Evolutionary conservation across 2,113 vertebrate species (phyloP).

Genomic region (Asarcornis scutulata): DNA sequence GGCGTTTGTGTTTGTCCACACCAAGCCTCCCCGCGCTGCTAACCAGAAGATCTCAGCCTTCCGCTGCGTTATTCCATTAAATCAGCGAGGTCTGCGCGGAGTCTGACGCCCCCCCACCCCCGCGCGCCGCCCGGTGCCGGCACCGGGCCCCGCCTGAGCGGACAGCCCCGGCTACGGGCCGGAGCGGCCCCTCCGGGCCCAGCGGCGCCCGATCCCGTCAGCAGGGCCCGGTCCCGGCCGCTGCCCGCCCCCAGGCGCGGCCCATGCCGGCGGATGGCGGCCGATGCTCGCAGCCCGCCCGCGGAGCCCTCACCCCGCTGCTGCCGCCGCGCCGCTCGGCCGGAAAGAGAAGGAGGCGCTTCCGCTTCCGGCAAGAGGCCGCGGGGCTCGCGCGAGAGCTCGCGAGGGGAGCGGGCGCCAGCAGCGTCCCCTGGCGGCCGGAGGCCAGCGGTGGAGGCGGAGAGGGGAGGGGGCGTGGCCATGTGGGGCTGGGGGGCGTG

Average conservation of each 20-base stretch:
- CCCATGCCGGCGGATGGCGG: not conserved
- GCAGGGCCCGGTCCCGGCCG: not conserved
- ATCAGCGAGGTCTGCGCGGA: too few relatives aligned
- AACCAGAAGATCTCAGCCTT: too few relatives aligned
- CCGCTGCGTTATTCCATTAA: too few relatives aligned
- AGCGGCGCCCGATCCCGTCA: not conserved
- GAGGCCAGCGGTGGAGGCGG: not conserved
- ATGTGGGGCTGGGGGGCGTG: too few relatives aligned
- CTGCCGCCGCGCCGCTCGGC: slow-evolving; percentile 79
- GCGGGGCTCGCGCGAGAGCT: slow-evolving; percentile 76
- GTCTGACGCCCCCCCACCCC: too few relatives aligned
- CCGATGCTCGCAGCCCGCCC: slow-evolving; percentile 58
- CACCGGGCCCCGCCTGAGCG: too few relatives aligned
- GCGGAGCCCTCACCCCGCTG: slow-evolving; percentile 79
- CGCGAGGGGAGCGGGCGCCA: fast-evolving
- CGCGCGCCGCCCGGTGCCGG: too few relatives aligned
- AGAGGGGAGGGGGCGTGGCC: too few relatives aligned
- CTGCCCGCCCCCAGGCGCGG: too few relatives aligned
- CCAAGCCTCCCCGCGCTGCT: too few relatives aligned
- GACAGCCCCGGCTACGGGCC: too few relatives aligned
- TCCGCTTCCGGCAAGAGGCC: slow-evolving; percentile 77
- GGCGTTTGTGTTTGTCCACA: fast-evolving
- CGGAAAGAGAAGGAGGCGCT: slow-evolving; percentile 79
- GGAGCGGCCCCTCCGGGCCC: not conserved
- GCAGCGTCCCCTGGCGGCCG: not conserved